Conservation (phyloP, 2,113 vertebrate species). For the Vombatus ursinus region DNA sequence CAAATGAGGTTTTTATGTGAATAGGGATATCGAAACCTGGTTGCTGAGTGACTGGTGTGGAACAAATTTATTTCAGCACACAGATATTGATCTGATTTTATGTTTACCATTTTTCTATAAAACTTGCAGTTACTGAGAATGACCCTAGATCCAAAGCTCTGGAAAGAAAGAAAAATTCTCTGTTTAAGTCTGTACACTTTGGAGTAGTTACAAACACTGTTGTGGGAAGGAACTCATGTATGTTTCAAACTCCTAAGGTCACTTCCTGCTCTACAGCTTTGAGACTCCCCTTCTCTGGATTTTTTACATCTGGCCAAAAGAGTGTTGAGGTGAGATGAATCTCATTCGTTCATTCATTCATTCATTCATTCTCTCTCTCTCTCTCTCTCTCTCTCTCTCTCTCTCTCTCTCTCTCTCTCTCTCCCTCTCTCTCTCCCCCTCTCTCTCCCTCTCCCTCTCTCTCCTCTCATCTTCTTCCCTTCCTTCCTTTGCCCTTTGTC, state of each 20-base stretch:
- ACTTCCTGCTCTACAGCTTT: not conserved
- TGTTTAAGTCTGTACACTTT: not conserved
- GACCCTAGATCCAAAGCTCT: not conserved
- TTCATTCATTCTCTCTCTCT: too few species aligned
- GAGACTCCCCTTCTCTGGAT: not conserved
- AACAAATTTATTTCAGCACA: slow-evolving; percentile 48
- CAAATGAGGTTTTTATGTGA: slow-evolving; percentile 64
- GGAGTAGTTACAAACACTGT: not conserved
- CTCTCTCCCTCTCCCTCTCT: too few species aligned
- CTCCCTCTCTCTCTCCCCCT: too few species aligned
- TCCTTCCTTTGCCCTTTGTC: too few species aligned
- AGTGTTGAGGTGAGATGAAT: too few species aligned
- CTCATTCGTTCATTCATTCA: too few species aligned
- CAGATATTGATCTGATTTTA: slow-evolving; percentile 67
- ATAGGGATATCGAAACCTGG: slow-evolving; percentile 56
- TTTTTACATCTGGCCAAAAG: not conserved
- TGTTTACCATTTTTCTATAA: slow-evolving; percentile 48
- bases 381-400: too few species aligned
- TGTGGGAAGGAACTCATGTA: not conserved
- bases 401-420: too few species aligned
- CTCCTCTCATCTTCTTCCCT: not conserved
- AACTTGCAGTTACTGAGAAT: slow-evolving; percentile 53
- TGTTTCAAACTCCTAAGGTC: not conserved
- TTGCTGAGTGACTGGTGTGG: slow-evolving; percentile 57
- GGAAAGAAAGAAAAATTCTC: slow-evolving; percentile 38